Evolutionary conservation across 2,113 vertebrate genomes (phyloP), one percentile per base, ranked within the genome.

Genomic region (Myrmecophaga tridactyla): DNA sequence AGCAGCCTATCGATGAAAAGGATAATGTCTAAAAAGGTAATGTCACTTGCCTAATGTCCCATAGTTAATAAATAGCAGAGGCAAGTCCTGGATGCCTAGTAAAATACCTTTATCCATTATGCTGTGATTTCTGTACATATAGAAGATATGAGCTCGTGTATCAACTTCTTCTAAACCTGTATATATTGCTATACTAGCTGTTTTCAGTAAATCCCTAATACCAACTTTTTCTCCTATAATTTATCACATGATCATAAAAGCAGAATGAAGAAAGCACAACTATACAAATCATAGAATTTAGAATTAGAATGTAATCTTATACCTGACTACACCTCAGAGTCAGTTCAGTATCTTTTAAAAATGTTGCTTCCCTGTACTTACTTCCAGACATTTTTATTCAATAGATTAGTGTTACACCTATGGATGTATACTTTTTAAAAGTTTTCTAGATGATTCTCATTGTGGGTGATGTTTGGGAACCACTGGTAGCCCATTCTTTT

Each of bases 151-250:
- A 82, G 25, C 31, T 43, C 15, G 14, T 41, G 65, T 21, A 65
- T 82, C 29, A 92, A 6, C 15, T 82, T 43, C 20, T 63, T 88
- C 46, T 92, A 89, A 82, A 58, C 23, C 9, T 80, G 7, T 65
- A 80, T 56, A 39, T 67, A 69, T 46, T 69, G 80, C 65, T 86
- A 58, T 25, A 65, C n/a, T 82, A 25, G 13, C 31, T 81, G 11
- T 92, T 92, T 69, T 89, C 43, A 89, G 21, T 86, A 86, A 60
- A 76, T 76, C 87, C n/a, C 41, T 86, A 36, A 58, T 86, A 51
- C 8, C 51, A 62, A 20, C 17, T 65, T 81, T 48, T 0, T 93
- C 21, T 58, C 20, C 34, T 62, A 17, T 36, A 83, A 8, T 82
- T 86, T 29, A 39, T 90, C 39, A 90, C 0, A 20, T 4, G 65